phyloP scores from a whole-genome alignment of 2,113 vertebrate genomes.

The Dicentrarchus labrax region DNA sequence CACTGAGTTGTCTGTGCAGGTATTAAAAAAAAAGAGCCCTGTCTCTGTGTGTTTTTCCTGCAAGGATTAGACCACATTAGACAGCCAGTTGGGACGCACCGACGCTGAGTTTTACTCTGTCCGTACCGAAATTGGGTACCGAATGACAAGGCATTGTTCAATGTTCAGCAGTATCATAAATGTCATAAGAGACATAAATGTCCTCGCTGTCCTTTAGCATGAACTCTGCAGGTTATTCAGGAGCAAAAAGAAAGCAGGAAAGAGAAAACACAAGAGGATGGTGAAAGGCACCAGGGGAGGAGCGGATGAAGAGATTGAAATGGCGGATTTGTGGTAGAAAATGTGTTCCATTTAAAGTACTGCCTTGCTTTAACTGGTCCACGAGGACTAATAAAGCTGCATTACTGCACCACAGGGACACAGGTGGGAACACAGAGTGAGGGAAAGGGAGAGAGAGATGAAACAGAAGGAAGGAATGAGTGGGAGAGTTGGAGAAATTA shows the following conservation, averaged over 20 bases:
- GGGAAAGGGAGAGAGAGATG: neutral
- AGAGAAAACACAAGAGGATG: neutral
- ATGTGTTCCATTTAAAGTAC: neutral
- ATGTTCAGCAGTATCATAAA: too few relatives aligned
- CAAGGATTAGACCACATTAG: too few relatives aligned
- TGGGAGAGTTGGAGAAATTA: neutral
- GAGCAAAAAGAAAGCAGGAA: too few relatives aligned
- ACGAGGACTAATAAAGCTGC: conserved; percentile 24
- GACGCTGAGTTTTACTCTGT: too few relatives aligned
- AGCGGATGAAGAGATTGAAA: neutral
- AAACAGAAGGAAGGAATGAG: neutral
- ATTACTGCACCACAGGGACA: conserved; percentile 9
- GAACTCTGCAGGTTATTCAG: neutral
- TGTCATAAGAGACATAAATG: too few relatives aligned
- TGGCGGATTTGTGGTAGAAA: neutral
- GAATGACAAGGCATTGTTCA: too few relatives aligned
- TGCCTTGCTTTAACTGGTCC: conserved; percentile 10
- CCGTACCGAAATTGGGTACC: too few relatives aligned
- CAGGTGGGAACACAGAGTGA: neutral
- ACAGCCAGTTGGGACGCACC: too few relatives aligned
- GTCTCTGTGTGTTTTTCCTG: too few relatives aligned
- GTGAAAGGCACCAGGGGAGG: neutral
- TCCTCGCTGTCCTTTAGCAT: neutral
- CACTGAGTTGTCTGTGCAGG: too few relatives aligned
- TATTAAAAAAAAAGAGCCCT: too few relatives aligned